These are phyloP conservation scores for Drosophila orena DNA, from an alignment of 1,140 invertebrate genomes.

Conservation along the genomic window DNA sequence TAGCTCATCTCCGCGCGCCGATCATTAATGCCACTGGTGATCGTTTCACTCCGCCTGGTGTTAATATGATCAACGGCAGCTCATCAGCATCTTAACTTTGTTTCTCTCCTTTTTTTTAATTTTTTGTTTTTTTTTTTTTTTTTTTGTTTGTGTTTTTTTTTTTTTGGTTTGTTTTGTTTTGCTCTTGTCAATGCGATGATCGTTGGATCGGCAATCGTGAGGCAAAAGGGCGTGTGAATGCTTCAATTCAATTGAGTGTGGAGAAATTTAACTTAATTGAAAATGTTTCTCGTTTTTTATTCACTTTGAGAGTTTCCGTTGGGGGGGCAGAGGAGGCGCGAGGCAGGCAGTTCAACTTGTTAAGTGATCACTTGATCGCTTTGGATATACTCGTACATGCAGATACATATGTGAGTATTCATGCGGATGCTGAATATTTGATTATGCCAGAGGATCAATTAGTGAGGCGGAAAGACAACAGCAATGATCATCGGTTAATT, in stretches of 20 bases:
- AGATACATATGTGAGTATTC: too few relatives aligned
- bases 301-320: constrained; percentile 57
- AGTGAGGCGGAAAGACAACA: constrained; percentile 6
- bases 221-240: constrained; percentile 82
- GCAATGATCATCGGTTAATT: constrained; percentile 25
- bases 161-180: constrained; percentile 15
- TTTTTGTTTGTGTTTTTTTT: constrained; percentile 6
- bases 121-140: constrained; percentile 14
- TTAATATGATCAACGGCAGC: constrained; percentile 80
- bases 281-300: constrained; percentile 51
- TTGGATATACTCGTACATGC: background rate
- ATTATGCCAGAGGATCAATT: constrained; percentile 41
- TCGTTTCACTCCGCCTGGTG: constrained; percentile 56
- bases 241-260: constrained; percentile 48
- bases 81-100: constrained; percentile 74
- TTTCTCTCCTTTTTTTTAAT: constrained; percentile 1
- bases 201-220: constrained; percentile 58
- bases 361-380: constrained; percentile 34
- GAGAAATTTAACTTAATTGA: constrained; percentile 74
- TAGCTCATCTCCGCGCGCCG: constrained; percentile 34
- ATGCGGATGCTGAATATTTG: constrained; percentile 42
- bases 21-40: constrained; percentile 64
- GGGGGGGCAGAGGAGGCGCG: constrained; percentile 18
- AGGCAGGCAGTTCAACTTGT: constrained; percentile 15
- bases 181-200: constrained; percentile 8